phyloP scores from a whole-genome alignment of 2,888 invertebrate genomes.

The Athalia rosae region DNA sequence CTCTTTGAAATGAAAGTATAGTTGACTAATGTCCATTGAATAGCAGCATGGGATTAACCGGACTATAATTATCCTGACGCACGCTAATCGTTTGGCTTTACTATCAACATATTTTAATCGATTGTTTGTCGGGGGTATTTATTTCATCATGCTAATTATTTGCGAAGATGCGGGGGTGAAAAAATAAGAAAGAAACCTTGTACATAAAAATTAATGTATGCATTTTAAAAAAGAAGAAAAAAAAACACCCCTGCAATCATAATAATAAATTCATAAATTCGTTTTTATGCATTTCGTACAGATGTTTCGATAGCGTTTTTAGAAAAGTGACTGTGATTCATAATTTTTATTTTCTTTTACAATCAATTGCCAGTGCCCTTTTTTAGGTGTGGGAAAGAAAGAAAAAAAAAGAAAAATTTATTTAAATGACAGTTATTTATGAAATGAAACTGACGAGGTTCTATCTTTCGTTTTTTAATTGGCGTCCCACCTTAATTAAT shows the following conservation, averaged over 20 bases:
- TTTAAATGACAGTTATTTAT: constrained; percentile 31
- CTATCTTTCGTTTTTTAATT: constrained; percentile 28
- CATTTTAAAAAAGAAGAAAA: neutral
- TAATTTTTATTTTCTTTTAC: constrained; percentile 38
- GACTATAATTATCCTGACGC: neutral
- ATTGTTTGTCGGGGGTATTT: neutral
- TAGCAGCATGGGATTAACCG: neutral
- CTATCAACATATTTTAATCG: neutral
- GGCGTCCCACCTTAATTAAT: constrained; percentile 23
- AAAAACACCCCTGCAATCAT: constrained; percentile 5
- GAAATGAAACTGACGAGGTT: constrained; percentile 39
- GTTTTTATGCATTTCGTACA: constrained; percentile 22
- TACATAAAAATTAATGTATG: constrained; percentile 28
- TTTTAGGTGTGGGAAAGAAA: constrained; percentile 35
- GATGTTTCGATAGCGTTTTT: constrained; percentile 42
- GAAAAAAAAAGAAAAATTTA: constrained; percentile 42
- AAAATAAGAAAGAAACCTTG: constrained; percentile 5
- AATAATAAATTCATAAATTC: constrained; percentile 8
- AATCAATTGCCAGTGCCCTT: constrained; percentile 41
- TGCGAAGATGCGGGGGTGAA: neutral
- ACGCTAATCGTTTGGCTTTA: neutral
- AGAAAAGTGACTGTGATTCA: constrained; percentile 40
- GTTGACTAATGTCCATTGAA: neutral
- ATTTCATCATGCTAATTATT: neutral
- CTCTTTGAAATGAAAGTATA: neutral